Base-by-base conservation (phyloP, 2,888 invertebrate genomes). In the Ormyrus rosae region DNA sequence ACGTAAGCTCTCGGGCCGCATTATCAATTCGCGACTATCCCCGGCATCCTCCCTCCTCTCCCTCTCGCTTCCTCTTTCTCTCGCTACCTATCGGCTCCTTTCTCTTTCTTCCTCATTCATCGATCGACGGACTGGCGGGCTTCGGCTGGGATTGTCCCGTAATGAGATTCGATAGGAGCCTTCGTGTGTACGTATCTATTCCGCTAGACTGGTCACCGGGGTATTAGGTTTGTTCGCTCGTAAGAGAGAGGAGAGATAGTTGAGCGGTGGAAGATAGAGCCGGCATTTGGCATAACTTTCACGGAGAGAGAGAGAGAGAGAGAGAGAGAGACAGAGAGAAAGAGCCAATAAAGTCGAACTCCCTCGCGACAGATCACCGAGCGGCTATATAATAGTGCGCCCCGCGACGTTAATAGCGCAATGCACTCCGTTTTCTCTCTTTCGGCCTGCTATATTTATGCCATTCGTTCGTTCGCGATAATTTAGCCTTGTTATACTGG, bases 111-210 rank as follows among this genome's bases (percentile, higher is more conserved):
- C 51, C n/a, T 45, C 46, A 13, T 45, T 1, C 67, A 73, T 79
- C 65, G 76, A 61, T 73, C 50, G 64, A 3, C n/a, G 55, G 75
- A 53, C 46, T 46, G 34, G 6, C n/a, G 34, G 11, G 61, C 55
- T 9, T 50, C 2, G 53, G 34, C 34, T 61, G 11, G 72, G 77
- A 82, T 83, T 84, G 82, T 83, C 81, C 77, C 78, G 81, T 82
- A 83, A 83, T 83, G 83, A 84, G 84, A 83, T 85, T 83, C 83
- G 75, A 84, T 82, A 82, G 81, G 67, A 82, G 79, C 81, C 65
- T 81, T 69, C 81, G 82, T 70, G 81, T 84, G 74, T 81, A 79
- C 78, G 80, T 82, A 84, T 84, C 83, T 83, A 82, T 84, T 84
- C 83, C 82, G 65, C 75, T 82, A 81, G 84, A 81, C 78, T 83